These are phyloP conservation scores for Leptopilina myrica DNA, from an alignment of 2,888 invertebrate genomes.

Conservation along the genomic window DNA sequence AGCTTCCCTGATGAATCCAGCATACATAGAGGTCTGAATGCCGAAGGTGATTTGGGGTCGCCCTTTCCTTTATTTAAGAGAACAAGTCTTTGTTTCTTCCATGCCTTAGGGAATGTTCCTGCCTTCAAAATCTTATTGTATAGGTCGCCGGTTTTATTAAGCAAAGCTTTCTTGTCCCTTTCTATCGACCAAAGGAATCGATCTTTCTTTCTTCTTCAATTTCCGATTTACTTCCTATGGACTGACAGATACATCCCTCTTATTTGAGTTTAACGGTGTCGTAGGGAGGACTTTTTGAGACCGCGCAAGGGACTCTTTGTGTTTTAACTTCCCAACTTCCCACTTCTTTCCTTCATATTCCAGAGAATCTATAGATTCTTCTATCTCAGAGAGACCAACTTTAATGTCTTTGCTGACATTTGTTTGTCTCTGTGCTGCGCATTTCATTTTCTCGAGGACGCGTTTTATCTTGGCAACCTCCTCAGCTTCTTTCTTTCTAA, in stretches of 20 bases:
- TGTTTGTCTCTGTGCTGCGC: background rate
- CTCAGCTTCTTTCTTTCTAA: background rate
- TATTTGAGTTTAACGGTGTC: too few relatives aligned
- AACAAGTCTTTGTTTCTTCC: conserved; percentile 25
- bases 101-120: background rate
- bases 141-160: background rate
- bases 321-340: background rate
- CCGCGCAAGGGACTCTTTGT: too few relatives aligned
- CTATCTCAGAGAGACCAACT: background rate
- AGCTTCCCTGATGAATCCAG: conserved; percentile 47
- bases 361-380: background rate
- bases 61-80: conserved; percentile 37
- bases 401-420: background rate
- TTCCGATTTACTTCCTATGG: too few relatives aligned
- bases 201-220: background rate
- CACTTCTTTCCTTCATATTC: background rate
- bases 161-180: background rate
- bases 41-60: conserved; percentile 44
- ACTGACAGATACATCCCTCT: too few relatives aligned
- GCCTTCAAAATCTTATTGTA: background rate
- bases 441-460: background rate
- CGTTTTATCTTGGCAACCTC: background rate
- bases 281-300: too few relatives aligned
- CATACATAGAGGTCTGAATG: conserved; percentile 49
- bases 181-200: background rate